Evolutionary conservation across 1,140 invertebrate genomes (phyloP), one percentile per base, ranked within the genome.

Genomic region (Archivesica marissinica): DNA sequence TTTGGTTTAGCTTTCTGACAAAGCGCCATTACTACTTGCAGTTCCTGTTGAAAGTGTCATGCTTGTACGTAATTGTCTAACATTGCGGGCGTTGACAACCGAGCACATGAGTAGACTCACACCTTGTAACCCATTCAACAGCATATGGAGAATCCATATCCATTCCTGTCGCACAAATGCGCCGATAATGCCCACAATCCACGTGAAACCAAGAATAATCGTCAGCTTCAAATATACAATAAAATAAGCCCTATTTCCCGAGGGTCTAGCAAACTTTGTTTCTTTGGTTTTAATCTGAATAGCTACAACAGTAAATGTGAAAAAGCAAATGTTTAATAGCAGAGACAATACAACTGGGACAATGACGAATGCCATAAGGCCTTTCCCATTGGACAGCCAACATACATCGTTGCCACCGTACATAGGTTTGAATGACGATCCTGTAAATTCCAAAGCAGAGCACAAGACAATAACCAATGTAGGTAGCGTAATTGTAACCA

Each of bases 81-180:
- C 28, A 54, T 50, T 61, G 2, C 82, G 0, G 11, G 39, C 59
- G 28, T 85, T 85, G 30, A 75, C 39, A 17, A 85, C 20, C 1
- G 47, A 68, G 30, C 72, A 66, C 13, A 85, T 23, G 9, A 85
- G 35, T 25, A 85, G 33, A 52, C 82, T 85, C 3, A 85, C 7
- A 23, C 82, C 82, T 41, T 85, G 82, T 11, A 85, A 41, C 20
- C 82, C 82, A 68, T 85, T 85, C 0, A 85, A 35, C 28, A 70
- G 7, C 4, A 85, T 39, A 33, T 85, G 72, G 23, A 85, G 6
- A 35, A 41, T 28, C 61, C 72, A 77, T 4, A 68, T 9, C 70
- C 56, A 68, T 25, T 64, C 44, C 4, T 33, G 39, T 13, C 70
- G 35, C 25, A 66, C 25, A 20, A 78, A 50, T 2, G 61, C 35